These are phyloP conservation scores for Mechanitis mazaeus DNA, from an alignment of 2,888 invertebrate species.

Conservation along the genomic window DNA sequence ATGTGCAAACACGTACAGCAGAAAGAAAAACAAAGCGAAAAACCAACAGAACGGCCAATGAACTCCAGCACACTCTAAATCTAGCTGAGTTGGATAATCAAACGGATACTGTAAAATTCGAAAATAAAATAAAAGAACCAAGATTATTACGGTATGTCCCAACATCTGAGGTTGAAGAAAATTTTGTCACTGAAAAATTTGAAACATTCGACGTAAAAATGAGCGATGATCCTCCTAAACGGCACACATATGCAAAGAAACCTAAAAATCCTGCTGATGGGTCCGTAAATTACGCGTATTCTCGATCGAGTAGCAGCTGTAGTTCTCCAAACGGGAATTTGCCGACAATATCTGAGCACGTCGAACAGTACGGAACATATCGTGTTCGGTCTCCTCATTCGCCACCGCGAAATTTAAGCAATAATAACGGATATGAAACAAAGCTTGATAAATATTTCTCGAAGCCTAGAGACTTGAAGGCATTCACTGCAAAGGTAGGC, in stretches of 20 bases:
- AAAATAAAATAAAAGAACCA: conserved; percentile 66
- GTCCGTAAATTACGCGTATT: conserved; percentile 65
- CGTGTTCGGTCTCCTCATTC: conserved; percentile 45
- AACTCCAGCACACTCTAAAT: conserved; percentile 56
- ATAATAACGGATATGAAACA: conserved; percentile 51
- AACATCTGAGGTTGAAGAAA: conserved; percentile 61
- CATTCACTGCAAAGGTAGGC: conserved; percentile 56
- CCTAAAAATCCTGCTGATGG: conserved; percentile 66
- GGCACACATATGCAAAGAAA: conserved; percentile 63
- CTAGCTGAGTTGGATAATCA: conserved; percentile 64
- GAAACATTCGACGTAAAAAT: conserved; percentile 66
- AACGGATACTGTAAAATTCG: conserved; percentile 65
- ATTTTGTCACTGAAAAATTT: conserved; percentile 61
- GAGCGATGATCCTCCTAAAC: conserved; percentile 53
- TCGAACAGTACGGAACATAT: conserved; percentile 62
- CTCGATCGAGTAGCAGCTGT: conserved; percentile 65
- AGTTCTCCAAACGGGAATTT: conserved; percentile 66
- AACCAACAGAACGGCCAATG: conserved; percentile 54
- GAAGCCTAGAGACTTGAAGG: conserved; percentile 57
- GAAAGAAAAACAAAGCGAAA: conserved; percentile 60
- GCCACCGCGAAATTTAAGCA: conserved; percentile 36
- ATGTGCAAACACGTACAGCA: conserved; percentile 56
- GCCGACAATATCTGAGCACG: conserved; percentile 67
- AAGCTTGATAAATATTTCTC: conserved; percentile 68
- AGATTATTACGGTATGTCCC: conserved; percentile 63